Percentiles rank a stretch among this genome's conserved stretches.
phyloP scores from a whole-genome alignment of 2,113 vertebrate genomes.

The Tupaia chinensis region DNA sequence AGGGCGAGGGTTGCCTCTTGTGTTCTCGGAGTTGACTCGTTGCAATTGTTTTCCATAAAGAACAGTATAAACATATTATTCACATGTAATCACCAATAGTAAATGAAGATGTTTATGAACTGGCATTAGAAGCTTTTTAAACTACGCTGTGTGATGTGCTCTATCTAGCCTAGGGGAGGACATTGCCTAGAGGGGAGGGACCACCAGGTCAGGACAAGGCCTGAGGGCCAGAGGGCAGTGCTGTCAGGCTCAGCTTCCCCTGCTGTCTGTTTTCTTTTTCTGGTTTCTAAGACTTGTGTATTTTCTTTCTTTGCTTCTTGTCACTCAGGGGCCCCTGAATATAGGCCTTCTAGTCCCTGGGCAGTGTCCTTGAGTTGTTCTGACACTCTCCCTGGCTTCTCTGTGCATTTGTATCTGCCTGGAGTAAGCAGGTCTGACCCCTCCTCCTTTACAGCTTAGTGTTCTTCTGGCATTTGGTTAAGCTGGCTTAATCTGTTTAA shows the following conservation, averaged over 20 bases:
- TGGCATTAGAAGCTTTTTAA: slow-evolving; percentile 86
- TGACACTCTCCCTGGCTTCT: slow-evolving; percentile 75
- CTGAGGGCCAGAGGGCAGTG: slow-evolving; percentile 63
- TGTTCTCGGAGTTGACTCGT: slow-evolving; percentile 87
- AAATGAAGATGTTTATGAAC: slow-evolving; percentile 88
- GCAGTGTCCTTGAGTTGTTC: slow-evolving; percentile 56
- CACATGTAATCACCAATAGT: slow-evolving; percentile 89
- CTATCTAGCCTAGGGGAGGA: slow-evolving; percentile 76
- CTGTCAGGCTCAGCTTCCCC: slow-evolving; percentile 49
- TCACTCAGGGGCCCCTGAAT: slow-evolving; percentile 61
- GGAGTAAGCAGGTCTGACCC: slow-evolving; percentile 68
- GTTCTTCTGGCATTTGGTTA: slow-evolving; percentile 84
- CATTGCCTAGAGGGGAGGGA: slow-evolving; percentile 64
- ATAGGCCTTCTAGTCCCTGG: slow-evolving; percentile 61
- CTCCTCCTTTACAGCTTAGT: slow-evolving; percentile 71
- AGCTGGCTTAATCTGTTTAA: slow-evolving; percentile 83
- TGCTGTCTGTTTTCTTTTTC: slow-evolving; percentile 66
- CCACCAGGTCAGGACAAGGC: slow-evolving; percentile 35
- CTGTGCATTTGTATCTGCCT: slow-evolving; percentile 39
- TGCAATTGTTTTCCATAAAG: slow-evolving; percentile 90
- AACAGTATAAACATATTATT: slow-evolving; percentile 88
- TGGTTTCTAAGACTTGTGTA: slow-evolving; percentile 68
- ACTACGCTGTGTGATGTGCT: slow-evolving; percentile 79
- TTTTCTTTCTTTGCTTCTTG: slow-evolving; percentile 79
- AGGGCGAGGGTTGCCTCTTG: slow-evolving; percentile 84